Percentiles rank a stretch among this genome's conserved stretches.
Evolutionary conservation across 2,888 invertebrate species (phyloP).

Genomic region (Endotricha flammealis): DNA sequence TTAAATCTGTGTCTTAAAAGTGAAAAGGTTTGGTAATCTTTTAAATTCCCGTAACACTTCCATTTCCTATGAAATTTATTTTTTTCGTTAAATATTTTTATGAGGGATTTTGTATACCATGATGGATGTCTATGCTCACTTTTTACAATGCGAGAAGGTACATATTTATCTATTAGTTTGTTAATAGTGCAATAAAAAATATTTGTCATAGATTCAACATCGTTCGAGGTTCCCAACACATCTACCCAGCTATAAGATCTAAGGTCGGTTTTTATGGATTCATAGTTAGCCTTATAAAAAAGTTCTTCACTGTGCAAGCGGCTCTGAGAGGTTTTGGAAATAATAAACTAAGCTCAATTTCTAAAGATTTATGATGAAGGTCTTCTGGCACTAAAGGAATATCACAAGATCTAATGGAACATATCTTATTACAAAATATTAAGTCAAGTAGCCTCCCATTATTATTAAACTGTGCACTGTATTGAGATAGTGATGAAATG

Average conservation of each 20-base stretch:
- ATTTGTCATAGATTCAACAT: slow-evolving; percentile 6
- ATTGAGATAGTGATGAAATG: slow-evolving; percentile 10
- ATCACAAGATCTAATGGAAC: not conserved
- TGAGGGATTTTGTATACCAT: no score
- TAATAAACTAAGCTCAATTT: slow-evolving; percentile 2
- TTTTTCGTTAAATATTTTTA: no score
- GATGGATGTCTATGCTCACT: no score
- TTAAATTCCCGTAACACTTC: no score
- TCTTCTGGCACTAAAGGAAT: slow-evolving; percentile 9
- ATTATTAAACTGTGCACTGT: no score
- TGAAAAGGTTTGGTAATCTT: no score
- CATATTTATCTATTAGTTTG: no score
- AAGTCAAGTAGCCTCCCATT: slow-evolving; percentile 13
- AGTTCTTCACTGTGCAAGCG: not conserved
- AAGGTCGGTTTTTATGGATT: slow-evolving; percentile 6
- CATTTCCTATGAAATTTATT: no score
- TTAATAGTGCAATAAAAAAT: slow-evolving; percentile 7
- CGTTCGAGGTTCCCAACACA: not conserved
- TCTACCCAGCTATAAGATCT: slow-evolving; percentile 5
- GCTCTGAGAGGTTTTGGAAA: not conserved
- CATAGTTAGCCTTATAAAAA: slow-evolving; percentile 9
- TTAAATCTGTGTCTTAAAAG: no score
- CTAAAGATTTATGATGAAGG: slow-evolving; percentile 9
- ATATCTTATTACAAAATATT: slow-evolving; percentile 7
- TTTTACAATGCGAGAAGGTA: no score